These are phyloP conservation scores for Procavia capensis DNA, from an alignment of 2,113 vertebrate species.

Conservation along the genomic window DNA sequence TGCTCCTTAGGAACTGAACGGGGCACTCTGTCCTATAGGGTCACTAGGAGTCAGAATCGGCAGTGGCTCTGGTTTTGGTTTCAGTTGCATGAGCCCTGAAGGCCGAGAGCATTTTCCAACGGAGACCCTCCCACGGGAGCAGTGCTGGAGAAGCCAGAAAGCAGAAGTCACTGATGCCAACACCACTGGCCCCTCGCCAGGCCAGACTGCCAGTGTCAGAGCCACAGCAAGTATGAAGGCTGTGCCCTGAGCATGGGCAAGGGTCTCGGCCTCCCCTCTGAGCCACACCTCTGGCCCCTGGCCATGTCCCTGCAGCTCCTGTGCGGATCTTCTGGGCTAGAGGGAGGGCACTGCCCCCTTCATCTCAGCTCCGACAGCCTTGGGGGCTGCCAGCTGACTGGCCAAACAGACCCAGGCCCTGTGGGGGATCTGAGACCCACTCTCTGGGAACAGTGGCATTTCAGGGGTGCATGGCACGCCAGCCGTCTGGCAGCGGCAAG, in stretches of 20 bases:
- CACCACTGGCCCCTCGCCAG: accelerated
- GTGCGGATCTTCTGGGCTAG: too few relatives aligned
- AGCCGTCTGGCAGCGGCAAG: not conserved
- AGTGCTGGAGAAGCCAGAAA: not conserved
- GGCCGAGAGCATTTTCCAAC: too few relatives aligned
- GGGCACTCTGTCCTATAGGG: too few relatives aligned
- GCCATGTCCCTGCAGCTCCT: too few relatives aligned
- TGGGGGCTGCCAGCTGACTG: not conserved
- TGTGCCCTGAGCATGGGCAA: too few relatives aligned
- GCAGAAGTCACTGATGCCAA: accelerated
- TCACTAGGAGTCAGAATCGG: too few relatives aligned
- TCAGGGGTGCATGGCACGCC: accelerated
- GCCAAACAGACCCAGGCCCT: not conserved
- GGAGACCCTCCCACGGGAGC: not conserved
- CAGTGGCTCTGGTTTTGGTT: too few relatives aligned
- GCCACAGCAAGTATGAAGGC: not conserved
- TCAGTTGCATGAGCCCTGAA: too few relatives aligned
- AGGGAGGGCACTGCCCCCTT: too few relatives aligned
- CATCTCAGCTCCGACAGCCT: not conserved
- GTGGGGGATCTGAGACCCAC: not conserved
- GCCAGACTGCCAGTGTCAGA: not conserved
- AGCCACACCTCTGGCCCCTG: not conserved
- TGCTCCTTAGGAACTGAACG: too few relatives aligned
- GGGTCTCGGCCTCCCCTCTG: accelerated
- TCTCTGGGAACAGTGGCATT: not conserved